These are phyloP conservation scores for Lutraria lutraria DNA, from an alignment of 2,888 invertebrate species.

Conservation along the genomic window DNA sequence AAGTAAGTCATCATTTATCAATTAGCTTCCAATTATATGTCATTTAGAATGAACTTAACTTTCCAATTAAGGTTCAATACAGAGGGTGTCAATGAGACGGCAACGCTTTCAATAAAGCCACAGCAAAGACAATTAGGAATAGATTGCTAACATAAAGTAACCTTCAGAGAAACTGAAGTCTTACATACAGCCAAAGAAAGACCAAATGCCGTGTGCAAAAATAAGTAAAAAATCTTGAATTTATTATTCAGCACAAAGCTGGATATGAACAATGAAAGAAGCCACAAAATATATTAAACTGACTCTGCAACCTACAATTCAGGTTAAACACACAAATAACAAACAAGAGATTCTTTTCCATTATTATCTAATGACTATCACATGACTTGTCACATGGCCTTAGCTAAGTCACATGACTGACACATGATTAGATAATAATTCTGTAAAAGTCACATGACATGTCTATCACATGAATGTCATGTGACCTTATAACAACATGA, in stretches of 20 bases:
- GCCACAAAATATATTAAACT: too few relatives aligned
- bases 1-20: neutral
- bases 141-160: neutral
- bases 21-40: neutral
- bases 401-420: neutral
- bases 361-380: neutral
- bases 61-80: neutral
- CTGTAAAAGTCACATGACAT: too few relatives aligned
- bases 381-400: neutral
- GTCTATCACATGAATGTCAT: too few relatives aligned
- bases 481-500: too few relatives aligned
- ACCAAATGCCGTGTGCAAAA: too few relatives aligned
- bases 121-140: neutral
- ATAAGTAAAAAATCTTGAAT: neutral
- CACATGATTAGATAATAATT: neutral
- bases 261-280: neutral
- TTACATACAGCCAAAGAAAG: neutral
- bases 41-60: constrained; percentile 1
- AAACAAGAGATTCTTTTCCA: neutral
- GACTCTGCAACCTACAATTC: too few relatives aligned
- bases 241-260: neutral
- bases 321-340: too few relatives aligned
- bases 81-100: neutral
- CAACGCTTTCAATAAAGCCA: neutral
- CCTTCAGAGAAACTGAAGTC: neutral